Evolutionary conservation across 2,113 vertebrate species (phyloP).

Genomic region (pig (Sus scrofa)): T2T-Sscrofa CM000826.6:112980501-112981000

Average conservation of each 20-base stretch:
- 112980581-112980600: not conserved
- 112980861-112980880: not conserved
- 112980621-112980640: not conserved
- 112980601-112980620: constrained; percentile 9
- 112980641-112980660: not conserved
- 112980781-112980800: not conserved
- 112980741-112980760: not conserved
- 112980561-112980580: not conserved
- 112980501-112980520: not conserved
- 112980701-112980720: not conserved
- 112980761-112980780: not conserved
- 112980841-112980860: not conserved
- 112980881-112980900: not conserved
- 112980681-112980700: not conserved
- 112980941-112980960: not conserved
- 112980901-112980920: not conserved
- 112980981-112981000: constrained; percentile 19
- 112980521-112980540: not conserved
- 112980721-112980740: not conserved
- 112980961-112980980: not conserved
- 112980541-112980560: not conserved
- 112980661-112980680: not conserved
- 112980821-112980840: not conserved
- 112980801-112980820: not conserved
- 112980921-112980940: not conserved